Evolutionary conservation across 2,888 invertebrate species (phyloP), one percentile per base, ranked within the genome.

Genomic region (Troides oblongomaculatus): DNA sequence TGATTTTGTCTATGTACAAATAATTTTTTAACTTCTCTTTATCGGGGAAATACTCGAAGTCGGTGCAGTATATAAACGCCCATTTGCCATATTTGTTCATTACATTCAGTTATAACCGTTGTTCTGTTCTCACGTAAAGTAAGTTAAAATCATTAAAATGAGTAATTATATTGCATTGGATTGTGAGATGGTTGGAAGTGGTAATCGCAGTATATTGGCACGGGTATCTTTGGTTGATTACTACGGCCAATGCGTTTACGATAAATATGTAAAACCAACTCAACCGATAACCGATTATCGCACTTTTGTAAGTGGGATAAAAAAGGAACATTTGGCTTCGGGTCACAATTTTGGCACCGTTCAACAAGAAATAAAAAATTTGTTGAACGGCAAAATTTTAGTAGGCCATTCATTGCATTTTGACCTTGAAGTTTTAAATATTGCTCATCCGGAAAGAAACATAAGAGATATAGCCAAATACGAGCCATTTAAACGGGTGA

Each of bases 101-200:
- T 14, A 14, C 4, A 12, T 46, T 46, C 14, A 46, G 46, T 12
- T 12, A 14, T 46, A 46, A 46, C 46, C 2, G 46, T 14, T 14
- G 12, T 2, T 12, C 14, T 12, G 46, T 1, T 14, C 14, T 46
- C 0, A 46, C 10, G 46, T 46, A 12, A 14, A 14, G 2, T 12
- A 46, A 46, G 46, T 46, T 46, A 12, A 14, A 3, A 46, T 14
- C 12, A n/a, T 8, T 58, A 17, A 57, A 62, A 43, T 62, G 23
- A 62, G 23, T 46, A 61, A 61, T 18, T 61, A 39, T 39, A 61
- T 61, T 39, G 61, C 61, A 17, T n/a, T 74, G 17, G 74, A 74
- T 39, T 74, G 74, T 60, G 74, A 74, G 30, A 74, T 70, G 72
- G 72, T 74, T 4, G 72, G 57, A 39, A 66, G 72, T 58, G 61